Evolutionary conservation across 1,140 invertebrate genomes (phyloP), one percentile per base, ranked within the genome.

Genomic region (Carcinoscorpius rotundicauda): DNA sequence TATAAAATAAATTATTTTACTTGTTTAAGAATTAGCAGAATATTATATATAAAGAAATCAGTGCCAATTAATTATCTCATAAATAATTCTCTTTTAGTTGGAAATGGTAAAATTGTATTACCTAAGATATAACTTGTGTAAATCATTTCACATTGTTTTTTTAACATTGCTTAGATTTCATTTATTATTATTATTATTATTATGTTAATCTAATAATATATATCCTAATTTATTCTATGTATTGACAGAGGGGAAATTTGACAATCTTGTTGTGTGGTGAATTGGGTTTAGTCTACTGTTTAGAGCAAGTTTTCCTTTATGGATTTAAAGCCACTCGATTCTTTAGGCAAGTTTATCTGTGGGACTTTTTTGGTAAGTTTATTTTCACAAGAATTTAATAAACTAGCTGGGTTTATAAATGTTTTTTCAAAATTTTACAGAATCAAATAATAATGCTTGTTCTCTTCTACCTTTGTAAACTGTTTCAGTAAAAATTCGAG

Each of bases 271-370:
- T 99, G 8, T 98, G 96, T 77, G 95, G 95, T 3, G 94, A 98
- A 75, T 84, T 86, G 70, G 96, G 96, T 3, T 79, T 99, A 2
- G 93, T 98, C 3, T 86, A 87, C 71, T 92, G 90, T 71, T 78
- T 99, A 60, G 94, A 98, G 76, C 87, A 93, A 76, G 91, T 93
- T 6, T 98, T 99, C 78, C 81, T 93, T 9, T 89, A 87, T 74
- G 95, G 95, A 8, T 94, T 93, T 73, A 92, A 91, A 73, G 68
- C 93, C 48, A 84, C 87, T 49, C 81, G 94, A 59, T 83, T 98
- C 68, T 98, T 98, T 77, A 86, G 89, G 69, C 96, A 97, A 78
- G 85, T 97, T 63, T 97, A 95, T 74, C 86, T 98, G 52, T 99
- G 97, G 97, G 96, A 98, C 78, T 98, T 92, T 79, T 86, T 99